These are phyloP conservation scores for Noctua janthe DNA, from an alignment of 2,888 invertebrate species.

Conservation along the genomic window DNA sequence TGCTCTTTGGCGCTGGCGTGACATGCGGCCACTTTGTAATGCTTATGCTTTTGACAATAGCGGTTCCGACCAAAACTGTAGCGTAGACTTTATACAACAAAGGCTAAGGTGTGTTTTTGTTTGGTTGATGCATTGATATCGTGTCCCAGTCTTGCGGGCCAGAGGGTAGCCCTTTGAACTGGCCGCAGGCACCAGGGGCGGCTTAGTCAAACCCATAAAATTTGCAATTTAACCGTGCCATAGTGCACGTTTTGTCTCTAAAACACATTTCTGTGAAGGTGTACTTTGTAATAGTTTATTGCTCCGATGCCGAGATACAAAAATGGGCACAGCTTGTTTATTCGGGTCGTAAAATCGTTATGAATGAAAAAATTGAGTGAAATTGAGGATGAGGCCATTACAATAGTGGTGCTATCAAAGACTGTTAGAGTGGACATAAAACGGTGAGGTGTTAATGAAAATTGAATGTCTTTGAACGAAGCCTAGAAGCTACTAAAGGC, in stretches of 20 bases:
- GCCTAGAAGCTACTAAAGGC: not conserved
- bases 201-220: slow-evolving; percentile 76
- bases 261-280: slow-evolving; percentile 74
- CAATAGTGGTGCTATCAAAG: slow-evolving; percentile 42
- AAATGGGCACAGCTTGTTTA: slow-evolving; percentile 63
- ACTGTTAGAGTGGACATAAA: slow-evolving; percentile 42
- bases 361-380: slow-evolving; percentile 60
- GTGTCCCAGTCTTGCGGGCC: slow-evolving; percentile 71
- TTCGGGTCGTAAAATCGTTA: slow-evolving; percentile 54
- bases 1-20: slow-evolving; percentile 81
- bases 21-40: slow-evolving; percentile 76
- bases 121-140: slow-evolving; percentile 62
- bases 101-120: slow-evolving; percentile 59
- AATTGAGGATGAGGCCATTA: slow-evolving; percentile 56
- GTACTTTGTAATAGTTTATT: slow-evolving; percentile 71
- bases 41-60: slow-evolving; percentile 72
- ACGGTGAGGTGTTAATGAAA: slow-evolving; percentile 48
- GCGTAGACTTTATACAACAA: slow-evolving; percentile 37
- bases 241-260: slow-evolving; percentile 79
- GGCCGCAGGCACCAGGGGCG: slow-evolving; percentile 81
- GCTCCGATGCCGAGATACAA: slow-evolving; percentile 62
- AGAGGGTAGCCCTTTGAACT: slow-evolving; percentile 84
- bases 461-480: slow-evolving; percentile 14
- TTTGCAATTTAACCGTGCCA: slow-evolving; percentile 79
- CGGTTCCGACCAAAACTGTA: slow-evolving; percentile 41